These are phyloP conservation scores for Cossypha niveicapilla DNA, from an alignment of 2,797 vertebrate genomes.

Conservation along the genomic window DNA sequence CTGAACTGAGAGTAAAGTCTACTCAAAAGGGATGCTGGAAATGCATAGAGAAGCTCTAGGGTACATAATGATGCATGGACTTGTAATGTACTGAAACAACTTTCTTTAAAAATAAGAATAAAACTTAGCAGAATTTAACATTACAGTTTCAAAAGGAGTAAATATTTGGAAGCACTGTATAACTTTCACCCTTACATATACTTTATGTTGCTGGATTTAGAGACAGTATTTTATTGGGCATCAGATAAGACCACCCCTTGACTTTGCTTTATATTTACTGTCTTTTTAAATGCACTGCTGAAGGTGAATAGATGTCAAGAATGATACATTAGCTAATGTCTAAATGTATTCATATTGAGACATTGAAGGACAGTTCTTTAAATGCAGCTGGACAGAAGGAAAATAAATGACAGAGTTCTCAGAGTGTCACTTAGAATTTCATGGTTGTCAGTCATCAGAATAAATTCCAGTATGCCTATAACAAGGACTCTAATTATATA, in stretches of 20 bases:
- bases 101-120: neutral
- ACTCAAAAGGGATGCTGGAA: neutral
- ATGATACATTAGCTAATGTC: conserved; percentile 55
- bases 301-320: conserved; percentile 58
- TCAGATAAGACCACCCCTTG: neutral
- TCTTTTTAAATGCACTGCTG: neutral
- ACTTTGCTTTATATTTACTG: neutral
- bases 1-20: neutral
- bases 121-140: neutral
- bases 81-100: neutral
- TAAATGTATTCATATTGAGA: conserved; percentile 26
- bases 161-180: neutral
- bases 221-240: neutral
- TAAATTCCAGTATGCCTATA: neutral
- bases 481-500: conserved; percentile 6
- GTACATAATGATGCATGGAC: neutral
- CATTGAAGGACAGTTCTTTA: conserved; percentile 53
- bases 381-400: conserved; percentile 21
- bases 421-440: conserved; percentile 44
- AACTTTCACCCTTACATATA: neutral
- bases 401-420: conserved; percentile 60
- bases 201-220: neutral
- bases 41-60: neutral
- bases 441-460: conserved; percentile 38
- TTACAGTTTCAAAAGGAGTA: neutral